Conservation (phyloP, 2,797 vertebrate genomes). For the Enteromius radiatus region DNA sequence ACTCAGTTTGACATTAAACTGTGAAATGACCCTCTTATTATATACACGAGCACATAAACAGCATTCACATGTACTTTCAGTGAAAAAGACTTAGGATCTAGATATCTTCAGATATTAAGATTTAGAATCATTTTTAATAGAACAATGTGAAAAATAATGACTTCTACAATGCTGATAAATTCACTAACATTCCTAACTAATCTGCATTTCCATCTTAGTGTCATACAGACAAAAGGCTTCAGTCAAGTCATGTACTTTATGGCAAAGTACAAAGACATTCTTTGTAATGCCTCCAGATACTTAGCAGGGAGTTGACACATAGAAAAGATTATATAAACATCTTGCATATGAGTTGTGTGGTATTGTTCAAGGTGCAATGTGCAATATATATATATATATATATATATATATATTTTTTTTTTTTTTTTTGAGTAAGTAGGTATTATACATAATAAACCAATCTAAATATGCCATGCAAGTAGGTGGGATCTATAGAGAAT, state of each 20-base stretch:
- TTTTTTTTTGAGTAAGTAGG: no score
- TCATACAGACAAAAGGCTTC: neutral
- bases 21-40: conserved; percentile 41
- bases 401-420: no score
- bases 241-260: neutral
- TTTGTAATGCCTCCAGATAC: neutral
- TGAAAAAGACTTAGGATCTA: neutral
- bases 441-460: neutral
- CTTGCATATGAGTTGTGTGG: neutral
- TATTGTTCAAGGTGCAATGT: neutral
- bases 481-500: neutral
- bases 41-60: neutral
- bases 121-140: no score
- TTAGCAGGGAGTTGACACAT: neutral
- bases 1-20: neutral
- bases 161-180: neutral
- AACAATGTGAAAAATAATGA: neutral
- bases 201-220: neutral
- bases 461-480: neutral
- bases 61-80: neutral
- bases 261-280: neutral
- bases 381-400: neutral
- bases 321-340: neutral
- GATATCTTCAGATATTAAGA: neutral
- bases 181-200: neutral